phyloP scores from a whole-genome alignment of 2,113 vertebrate species.

The Ictalurus punctatus region DNA sequence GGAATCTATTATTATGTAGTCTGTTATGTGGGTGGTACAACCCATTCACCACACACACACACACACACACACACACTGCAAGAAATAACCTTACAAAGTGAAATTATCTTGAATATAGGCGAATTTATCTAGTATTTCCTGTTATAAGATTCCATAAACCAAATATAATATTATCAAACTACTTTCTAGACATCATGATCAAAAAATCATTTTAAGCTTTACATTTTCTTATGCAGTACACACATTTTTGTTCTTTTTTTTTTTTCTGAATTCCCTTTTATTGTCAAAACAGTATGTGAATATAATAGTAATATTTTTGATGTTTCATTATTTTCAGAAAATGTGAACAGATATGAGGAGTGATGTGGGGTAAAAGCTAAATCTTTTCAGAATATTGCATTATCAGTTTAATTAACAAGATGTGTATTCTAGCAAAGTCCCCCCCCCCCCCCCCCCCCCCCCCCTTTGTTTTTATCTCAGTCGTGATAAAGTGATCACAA shows the following conservation, averaged over 20 bases:
- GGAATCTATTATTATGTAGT: conserved; percentile 2
- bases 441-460: too few relatives aligned
- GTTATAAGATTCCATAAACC: too few relatives aligned
- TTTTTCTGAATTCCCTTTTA: neutral
- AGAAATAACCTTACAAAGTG: too few relatives aligned
- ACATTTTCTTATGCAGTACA: too few relatives aligned
- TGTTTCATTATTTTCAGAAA: neutral
- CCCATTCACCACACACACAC: neutral
- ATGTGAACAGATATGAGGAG: neutral
- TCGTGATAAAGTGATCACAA: neutral
- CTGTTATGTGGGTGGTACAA: neutral
- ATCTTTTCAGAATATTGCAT: neutral
- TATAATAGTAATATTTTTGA: neutral
- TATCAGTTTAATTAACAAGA: neutral
- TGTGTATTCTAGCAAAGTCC: too few relatives aligned
- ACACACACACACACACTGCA: neutral
- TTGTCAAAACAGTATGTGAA: neutral
- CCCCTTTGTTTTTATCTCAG: too few relatives aligned
- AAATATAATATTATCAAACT: too few relatives aligned
- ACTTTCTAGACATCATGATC: too few relatives aligned
- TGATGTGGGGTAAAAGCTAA: neutral
- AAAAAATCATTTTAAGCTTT: too few relatives aligned
- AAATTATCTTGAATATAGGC: too few relatives aligned
- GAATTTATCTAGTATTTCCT: too few relatives aligned
- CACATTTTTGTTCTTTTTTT: neutral